Evolutionary conservation across 2,113 vertebrate species (phyloP).

Genomic region (Eulemur rufifrons): DNA sequence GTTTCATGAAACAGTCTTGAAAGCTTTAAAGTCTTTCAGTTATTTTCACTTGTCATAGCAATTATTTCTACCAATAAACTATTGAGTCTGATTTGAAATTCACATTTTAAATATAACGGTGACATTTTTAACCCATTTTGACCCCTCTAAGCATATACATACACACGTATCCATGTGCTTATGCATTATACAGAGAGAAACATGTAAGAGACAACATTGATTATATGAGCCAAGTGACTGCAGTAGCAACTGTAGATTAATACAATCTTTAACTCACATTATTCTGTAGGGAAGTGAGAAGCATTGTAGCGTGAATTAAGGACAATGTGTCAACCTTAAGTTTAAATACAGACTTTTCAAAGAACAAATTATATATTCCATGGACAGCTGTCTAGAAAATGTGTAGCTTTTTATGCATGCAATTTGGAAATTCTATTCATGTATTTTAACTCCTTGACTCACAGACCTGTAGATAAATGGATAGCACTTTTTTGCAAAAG

Average conservation of each 20-base stretch:
- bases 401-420: not conserved
- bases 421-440: constrained; percentile 38
- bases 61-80: constrained; percentile 61
- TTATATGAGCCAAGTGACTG: not conserved
- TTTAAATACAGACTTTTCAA: constrained; percentile 78
- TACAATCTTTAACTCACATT: not conserved
- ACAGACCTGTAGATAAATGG: not conserved
- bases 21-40: constrained; percentile 68
- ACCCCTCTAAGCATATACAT: not conserved
- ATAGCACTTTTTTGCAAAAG: not conserved
- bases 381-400: constrained; percentile 73
- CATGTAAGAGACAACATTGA: not conserved
- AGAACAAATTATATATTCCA: constrained; percentile 78
- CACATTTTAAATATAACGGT: constrained; percentile 2
- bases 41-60: constrained; percentile 62
- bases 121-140: not conserved
- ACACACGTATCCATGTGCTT: not conserved
- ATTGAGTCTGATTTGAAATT: constrained; percentile 12
- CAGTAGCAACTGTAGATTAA: not conserved
- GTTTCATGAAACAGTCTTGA: constrained; percentile 56
- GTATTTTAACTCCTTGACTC: constrained; percentile 53
- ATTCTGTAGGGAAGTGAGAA: constrained; percentile 7
- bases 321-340: constrained; percentile 58
- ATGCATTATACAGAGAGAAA: not conserved
- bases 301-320: constrained; percentile 20